Evolutionary conservation across 2,113 vertebrate genomes (phyloP).

Genomic region (Megaceryle maxima): DNA sequence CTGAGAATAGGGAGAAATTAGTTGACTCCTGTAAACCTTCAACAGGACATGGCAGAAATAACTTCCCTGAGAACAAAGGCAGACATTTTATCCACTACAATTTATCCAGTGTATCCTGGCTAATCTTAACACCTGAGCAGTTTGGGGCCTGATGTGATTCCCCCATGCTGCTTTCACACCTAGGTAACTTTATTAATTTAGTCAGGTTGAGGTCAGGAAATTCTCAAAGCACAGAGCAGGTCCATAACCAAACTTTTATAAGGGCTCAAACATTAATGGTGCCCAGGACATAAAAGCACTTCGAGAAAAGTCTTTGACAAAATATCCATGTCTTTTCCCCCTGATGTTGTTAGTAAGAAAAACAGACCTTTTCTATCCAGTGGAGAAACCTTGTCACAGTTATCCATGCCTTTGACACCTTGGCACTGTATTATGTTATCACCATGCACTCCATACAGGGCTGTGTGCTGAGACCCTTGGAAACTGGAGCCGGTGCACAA

Average conservation of each 20-base stretch:
- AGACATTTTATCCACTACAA: neutral
- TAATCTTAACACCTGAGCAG: neutral
- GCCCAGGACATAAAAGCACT: neutral
- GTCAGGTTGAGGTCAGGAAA: neutral
- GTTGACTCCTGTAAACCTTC: neutral
- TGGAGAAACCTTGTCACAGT: neutral
- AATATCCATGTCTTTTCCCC: neutral
- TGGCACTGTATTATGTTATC: neutral
- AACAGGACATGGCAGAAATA: neutral
- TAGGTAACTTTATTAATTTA: neutral
- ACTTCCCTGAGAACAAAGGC: neutral
- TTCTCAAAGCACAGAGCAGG: neutral
- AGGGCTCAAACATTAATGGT: neutral
- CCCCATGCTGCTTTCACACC: neutral
- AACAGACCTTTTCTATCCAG: neutral
- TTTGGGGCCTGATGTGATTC: neutral
- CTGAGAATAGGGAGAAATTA: neutral
- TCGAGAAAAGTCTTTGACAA: neutral
- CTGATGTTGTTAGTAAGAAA: neutral
- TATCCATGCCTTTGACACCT: slow-evolving; percentile 26
- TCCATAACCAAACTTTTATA: neutral
- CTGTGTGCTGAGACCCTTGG: neutral
- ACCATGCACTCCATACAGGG: fast-evolving
- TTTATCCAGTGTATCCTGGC: neutral
- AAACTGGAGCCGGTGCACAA: slow-evolving; percentile 28